These are phyloP conservation scores for Habropoda laboriosa DNA, from an alignment of 1,140 invertebrate species.

Conservation along the genomic window DNA sequence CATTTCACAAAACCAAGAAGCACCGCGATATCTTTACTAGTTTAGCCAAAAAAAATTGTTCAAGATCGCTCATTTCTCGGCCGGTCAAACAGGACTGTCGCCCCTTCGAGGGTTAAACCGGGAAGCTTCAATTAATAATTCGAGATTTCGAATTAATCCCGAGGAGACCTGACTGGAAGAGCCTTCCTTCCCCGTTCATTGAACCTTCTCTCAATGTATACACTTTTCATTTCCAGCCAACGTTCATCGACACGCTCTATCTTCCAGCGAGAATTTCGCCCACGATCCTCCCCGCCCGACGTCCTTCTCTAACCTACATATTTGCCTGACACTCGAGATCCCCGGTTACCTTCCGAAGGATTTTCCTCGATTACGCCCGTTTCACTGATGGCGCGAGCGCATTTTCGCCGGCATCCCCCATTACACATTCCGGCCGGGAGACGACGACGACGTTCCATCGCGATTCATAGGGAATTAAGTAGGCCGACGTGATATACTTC, in stretches of 20 bases:
- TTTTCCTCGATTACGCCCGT: conserved; percentile 39
- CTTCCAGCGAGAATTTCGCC: neutral
- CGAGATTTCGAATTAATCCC: neutral
- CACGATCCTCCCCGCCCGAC: neutral
- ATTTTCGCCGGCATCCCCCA: conserved; percentile 13
- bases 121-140: too few species aligned
- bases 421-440: conserved; percentile 32
- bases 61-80: too few species aligned
- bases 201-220: too few species aligned
- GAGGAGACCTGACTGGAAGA: neutral
- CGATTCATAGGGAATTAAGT: conserved; percentile 50
- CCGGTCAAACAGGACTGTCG: too few species aligned
- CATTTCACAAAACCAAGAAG: too few species aligned
- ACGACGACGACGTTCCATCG: conserved; percentile 3
- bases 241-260: neutral
- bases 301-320: conserved; percentile 11
- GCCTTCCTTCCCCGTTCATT: neutral
- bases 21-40: too few species aligned
- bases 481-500: conserved; percentile 47
- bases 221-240: neutral
- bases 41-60: too few species aligned
- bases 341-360: neutral
- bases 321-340: neutral
- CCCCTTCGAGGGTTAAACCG: too few species aligned
- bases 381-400: conserved; percentile 23